A percentile compares a stretch with the other conserved stretches of the same genome.
Evolutionary conservation across 2,797 vertebrate species (phyloP).

Genomic region (Erethizon dorsatum): DNA sequence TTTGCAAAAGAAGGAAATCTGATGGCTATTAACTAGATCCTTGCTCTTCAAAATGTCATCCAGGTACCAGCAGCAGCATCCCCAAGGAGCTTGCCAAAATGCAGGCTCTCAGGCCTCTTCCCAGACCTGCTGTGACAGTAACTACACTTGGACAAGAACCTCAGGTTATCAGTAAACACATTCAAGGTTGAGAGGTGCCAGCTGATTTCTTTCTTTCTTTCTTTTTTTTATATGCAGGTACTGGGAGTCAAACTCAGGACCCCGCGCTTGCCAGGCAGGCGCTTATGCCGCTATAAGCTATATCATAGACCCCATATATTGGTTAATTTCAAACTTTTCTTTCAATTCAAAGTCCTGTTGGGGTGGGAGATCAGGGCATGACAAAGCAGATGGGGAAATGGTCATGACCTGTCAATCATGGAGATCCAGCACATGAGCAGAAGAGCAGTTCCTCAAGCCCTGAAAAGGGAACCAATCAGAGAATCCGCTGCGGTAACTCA

Average conservation of each 20-base stretch:
- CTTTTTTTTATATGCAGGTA: too few relatives aligned
- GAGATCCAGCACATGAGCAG: background rate
- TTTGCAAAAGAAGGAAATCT: slow-evolving; percentile 40
- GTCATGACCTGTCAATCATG: background rate
- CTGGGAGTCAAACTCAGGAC: too few relatives aligned
- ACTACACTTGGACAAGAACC: background rate
- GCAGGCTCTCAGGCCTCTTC: background rate
- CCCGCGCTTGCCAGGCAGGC: too few relatives aligned
- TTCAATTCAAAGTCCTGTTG: background rate
- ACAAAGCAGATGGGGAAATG: background rate
- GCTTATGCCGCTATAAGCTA: too few relatives aligned
- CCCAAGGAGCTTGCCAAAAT: background rate
- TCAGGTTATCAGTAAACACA: background rate
- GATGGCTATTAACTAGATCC: background rate
- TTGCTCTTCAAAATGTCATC: background rate
- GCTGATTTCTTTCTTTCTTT: too few relatives aligned
- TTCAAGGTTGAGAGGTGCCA: background rate
- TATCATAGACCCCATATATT: too few relatives aligned
- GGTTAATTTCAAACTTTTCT: slow-evolving; percentile 6
- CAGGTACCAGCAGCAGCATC: background rate
- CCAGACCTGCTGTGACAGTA: background rate
- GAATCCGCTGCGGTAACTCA: background rate
- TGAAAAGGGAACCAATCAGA: background rate
- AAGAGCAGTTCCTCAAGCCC: background rate
- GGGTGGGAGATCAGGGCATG: background rate